Percentiles rank a stretch among this genome's conserved stretches.
Conservation (phyloP, 2,797 vertebrate species). For the Zenarchopterus dispar region DNA sequence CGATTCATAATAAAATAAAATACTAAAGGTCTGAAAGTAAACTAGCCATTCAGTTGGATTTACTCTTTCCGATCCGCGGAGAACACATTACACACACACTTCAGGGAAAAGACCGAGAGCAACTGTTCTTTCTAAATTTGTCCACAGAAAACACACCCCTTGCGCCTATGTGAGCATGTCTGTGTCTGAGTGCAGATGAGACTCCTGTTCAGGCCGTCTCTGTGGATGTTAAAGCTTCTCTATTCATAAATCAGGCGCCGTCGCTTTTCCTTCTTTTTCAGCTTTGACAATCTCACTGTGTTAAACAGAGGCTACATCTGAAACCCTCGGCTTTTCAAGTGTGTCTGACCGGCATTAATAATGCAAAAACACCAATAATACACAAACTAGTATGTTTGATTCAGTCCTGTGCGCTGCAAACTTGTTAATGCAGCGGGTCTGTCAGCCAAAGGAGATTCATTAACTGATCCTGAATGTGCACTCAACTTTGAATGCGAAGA, state of each 20-base stretch:
- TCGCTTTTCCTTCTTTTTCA: slow-evolving; percentile 18
- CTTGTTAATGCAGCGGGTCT: slow-evolving; percentile 34
- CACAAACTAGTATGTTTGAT: slow-evolving; percentile 7
- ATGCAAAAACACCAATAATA: slow-evolving; percentile 38
- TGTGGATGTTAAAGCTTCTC: slow-evolving; percentile 22
- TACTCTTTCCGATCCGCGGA: slow-evolving; percentile 21
- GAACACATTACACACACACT: slow-evolving; percentile 20
- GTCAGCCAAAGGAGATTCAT: slow-evolving; percentile 47
- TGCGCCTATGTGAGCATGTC: slow-evolving; percentile 31
- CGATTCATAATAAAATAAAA: background rate
- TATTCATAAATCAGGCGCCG: slow-evolving; percentile 36
- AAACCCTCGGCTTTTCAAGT: slow-evolving; percentile 18
- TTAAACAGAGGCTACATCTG: slow-evolving; percentile 9
- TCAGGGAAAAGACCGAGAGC: slow-evolving; percentile 50
- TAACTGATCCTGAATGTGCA: slow-evolving; percentile 38
- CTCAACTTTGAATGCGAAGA: slow-evolving; percentile 32
- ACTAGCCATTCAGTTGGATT: slow-evolving; percentile 13
- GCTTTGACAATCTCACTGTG: slow-evolving; percentile 23
- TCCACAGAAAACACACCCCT: slow-evolving; percentile 54
- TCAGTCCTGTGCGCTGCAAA: slow-evolving; percentile 17
- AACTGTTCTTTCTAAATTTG: slow-evolving; percentile 82
- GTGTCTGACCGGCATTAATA: slow-evolving; percentile 52
- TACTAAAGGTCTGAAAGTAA: slow-evolving; percentile 13
- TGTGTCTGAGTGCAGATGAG: slow-evolving; percentile 29
- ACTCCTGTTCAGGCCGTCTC: slow-evolving; percentile 40